A percentile compares a stretch with the other conserved stretches of the same genome.
Evolutionary conservation across 2,797 vertebrate genomes (phyloP).

Genomic region (Argya squamiceps): DNA sequence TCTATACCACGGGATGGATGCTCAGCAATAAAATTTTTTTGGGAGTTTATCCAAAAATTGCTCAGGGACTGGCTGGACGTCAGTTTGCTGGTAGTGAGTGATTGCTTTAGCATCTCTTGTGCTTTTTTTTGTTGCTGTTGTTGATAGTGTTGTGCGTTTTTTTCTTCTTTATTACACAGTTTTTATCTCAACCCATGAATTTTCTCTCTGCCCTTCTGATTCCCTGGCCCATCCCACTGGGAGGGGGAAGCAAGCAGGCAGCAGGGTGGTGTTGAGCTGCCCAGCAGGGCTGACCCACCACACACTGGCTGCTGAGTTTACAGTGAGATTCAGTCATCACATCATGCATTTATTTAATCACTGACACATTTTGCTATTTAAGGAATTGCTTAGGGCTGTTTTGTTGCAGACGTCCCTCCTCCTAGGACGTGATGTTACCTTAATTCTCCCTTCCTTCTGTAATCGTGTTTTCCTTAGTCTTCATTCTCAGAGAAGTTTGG

Average conservation of each 20-base stretch:
- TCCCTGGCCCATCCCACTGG: not conserved
- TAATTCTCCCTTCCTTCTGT: not conserved
- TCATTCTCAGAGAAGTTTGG: not conserved
- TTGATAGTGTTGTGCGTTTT: rapidly evolving
- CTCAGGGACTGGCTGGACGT: not conserved
- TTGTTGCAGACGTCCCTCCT: not conserved
- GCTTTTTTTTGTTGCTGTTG: not conserved
- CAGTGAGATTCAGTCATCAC: not conserved
- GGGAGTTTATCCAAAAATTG: not conserved
- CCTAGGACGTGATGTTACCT: not conserved
- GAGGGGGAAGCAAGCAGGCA: not conserved
- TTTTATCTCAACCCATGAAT: not conserved
- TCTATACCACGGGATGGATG: rapidly evolving
- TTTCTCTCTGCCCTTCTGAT: not conserved
- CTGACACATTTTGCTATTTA: not conserved
- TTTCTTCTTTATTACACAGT: not conserved
- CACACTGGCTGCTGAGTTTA: not conserved
- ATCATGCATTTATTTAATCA: not conserved
- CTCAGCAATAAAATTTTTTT: not conserved
- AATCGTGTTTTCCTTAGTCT: not conserved
- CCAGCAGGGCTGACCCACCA: not conserved
- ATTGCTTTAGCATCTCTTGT: not conserved
- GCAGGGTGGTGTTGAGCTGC: not conserved
- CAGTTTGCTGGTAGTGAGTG: not conserved
- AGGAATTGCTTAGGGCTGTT: not conserved